Evolutionary conservation across 2,888 invertebrate genomes (phyloP).

Genomic region (Eutolmus rufibarbis): DNA sequence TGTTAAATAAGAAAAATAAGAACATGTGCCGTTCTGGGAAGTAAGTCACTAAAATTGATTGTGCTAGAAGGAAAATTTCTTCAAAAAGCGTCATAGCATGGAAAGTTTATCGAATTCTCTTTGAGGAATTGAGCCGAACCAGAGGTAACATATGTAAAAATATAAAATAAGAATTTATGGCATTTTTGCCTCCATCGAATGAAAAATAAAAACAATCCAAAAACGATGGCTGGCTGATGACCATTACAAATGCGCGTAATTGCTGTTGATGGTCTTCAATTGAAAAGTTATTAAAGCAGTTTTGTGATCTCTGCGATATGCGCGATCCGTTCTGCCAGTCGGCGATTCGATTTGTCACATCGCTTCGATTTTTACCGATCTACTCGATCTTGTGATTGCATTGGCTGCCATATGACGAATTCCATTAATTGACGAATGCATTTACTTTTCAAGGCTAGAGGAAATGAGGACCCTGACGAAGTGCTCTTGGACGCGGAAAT

Average conservation of each 20-base stretch:
- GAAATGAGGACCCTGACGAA: slow-evolving; percentile 70
- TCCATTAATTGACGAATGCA: not conserved
- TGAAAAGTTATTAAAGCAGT: slow-evolving; percentile 44
- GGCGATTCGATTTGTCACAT: not conserved
- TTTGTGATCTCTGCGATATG: slow-evolving; percentile 17
- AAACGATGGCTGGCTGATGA: not conserved
- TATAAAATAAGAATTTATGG: not conserved
- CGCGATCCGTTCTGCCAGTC: not conserved
- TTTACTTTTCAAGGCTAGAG: slow-evolving; percentile 56
- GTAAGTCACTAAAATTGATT: not conserved
- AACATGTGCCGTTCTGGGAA: not conserved
- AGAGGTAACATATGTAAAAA: not conserved
- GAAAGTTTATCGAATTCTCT: not conserved
- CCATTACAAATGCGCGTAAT: slow-evolving; percentile 41
- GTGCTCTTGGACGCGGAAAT: slow-evolving; percentile 85
- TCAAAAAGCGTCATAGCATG: not conserved
- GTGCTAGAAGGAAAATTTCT: not conserved
- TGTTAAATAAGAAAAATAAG: not conserved
- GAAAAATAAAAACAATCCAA: not conserved
- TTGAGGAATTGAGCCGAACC: not conserved
- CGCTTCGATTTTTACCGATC: not conserved
- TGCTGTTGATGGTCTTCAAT: slow-evolving; percentile 48
- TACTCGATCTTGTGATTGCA: not conserved
- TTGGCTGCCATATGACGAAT: not conserved
- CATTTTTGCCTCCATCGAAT: not conserved